Base-by-base conservation (phyloP, 1,140 invertebrate genomes). In the Aphis gossypii region DNA sequence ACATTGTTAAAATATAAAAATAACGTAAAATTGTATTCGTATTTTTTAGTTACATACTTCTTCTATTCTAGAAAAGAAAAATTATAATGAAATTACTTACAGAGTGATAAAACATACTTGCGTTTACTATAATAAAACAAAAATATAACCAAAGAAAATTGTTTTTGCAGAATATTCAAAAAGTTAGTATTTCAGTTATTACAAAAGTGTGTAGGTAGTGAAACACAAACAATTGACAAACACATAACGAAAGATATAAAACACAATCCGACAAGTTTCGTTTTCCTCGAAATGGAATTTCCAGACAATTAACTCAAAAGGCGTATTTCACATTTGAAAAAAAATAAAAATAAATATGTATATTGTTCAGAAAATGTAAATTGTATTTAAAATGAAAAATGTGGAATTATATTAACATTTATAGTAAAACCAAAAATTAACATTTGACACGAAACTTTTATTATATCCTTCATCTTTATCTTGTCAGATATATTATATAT, bases 181-280 rank as follows among this genome's bases (percentile, higher is more conserved):
- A 83, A 83, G 35, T 83, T 41, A 41, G 38, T 38, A 83, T 1
- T 21, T 8, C 11, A 68, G 25, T 1, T 18, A 76, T 14, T 41
- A 41, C 21, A 83, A 41, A 38, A 83, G 7, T 83, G 82, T 83
- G 35, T 9, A 38, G 82, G 82, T 83, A 83, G 35, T 83, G 41
- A 83, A 83, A 83, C 82, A 41, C 38, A 83, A 83, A 83, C 82
- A 35, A 83, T 83, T 83, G 82, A 41, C 82, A 83, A 83, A 83
- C 20, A 41, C 82, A 21, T 83, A 41, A 41, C 21, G 21, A 83
- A 83, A 83, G 82, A 83, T 38, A 83, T 83, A 76, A 83, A 83
- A 83, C 38, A 83, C 82, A 83, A 83, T 76, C 60, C 60, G 60
- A 76, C 60, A 35, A 30, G 60, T 76, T 76, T 76, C 60, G 14